phyloP scores from a whole-genome alignment of 1,140 invertebrate species.

The Drosophila ironensis region DNA sequence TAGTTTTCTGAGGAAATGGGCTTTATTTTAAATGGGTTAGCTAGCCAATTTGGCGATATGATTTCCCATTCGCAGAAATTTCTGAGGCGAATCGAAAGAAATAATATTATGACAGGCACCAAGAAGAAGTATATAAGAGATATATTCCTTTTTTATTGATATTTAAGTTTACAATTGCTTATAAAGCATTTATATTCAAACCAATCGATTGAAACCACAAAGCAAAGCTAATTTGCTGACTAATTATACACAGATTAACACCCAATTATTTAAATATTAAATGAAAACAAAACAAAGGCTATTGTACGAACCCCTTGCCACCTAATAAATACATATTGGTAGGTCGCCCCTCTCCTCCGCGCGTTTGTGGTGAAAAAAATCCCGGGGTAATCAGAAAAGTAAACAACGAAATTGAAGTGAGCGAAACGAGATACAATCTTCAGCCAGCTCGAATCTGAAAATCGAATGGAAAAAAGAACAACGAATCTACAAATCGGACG shows the following conservation, averaged over 20 bases:
- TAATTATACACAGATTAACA: constrained; percentile 42
- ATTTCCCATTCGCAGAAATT: constrained; percentile 32
- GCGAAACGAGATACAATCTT: constrained; percentile 43
- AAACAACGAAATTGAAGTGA: constrained; percentile 44
- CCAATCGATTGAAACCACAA: too few species aligned
- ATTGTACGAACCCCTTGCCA: constrained; percentile 21
- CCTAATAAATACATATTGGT: not conserved
- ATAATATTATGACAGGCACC: not conserved
- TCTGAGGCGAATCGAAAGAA: constrained; percentile 28
- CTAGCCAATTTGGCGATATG: constrained; percentile 34
- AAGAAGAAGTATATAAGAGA: too few species aligned
- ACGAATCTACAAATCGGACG: constrained; percentile 14
- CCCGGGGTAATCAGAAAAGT: constrained; percentile 44
- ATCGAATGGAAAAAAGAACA: constrained; percentile 7
- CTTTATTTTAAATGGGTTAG: constrained; percentile 29
- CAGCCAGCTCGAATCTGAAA: constrained; percentile 18
- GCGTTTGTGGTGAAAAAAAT: constrained; percentile 2
- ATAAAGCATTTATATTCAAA: constrained; percentile 25
- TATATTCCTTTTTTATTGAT: too few species aligned
- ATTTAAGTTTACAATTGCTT: too few species aligned
- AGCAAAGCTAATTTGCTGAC: constrained; percentile 14
- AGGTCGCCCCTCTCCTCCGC: too few species aligned
- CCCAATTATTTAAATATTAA: constrained; percentile 52
- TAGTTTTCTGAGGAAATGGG: constrained; percentile 29
- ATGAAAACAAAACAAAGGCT: constrained; percentile 41